Conservation (phyloP, 2,797 vertebrate genomes). For the Lagocephalus sceleratus region DNA sequence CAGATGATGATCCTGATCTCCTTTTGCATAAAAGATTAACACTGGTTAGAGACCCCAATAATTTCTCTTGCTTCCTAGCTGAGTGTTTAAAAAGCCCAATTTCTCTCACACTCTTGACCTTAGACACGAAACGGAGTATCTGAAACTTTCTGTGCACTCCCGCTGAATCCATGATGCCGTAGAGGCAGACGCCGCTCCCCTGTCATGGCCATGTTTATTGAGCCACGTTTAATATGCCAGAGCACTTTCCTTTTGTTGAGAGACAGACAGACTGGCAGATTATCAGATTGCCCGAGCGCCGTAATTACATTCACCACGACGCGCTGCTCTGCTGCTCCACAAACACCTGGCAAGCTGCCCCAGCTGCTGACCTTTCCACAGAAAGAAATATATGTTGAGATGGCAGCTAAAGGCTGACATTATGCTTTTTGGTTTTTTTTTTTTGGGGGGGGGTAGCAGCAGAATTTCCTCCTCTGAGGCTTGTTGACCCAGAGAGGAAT, state of each 20-base stretch:
- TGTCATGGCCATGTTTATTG: slow-evolving; percentile 34
- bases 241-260: slow-evolving; percentile 60
- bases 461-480: background rate
- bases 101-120: background rate
- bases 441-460: slow-evolving; percentile 6
- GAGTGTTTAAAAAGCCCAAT: too few relatives aligned
- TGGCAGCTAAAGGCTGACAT: slow-evolving; percentile 12
- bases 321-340: slow-evolving; percentile 55
- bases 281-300: slow-evolving; percentile 67
- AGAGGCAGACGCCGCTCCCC: slow-evolving; percentile 11
- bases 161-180: background rate
- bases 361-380: slow-evolving; percentile 60
- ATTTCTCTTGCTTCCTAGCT: too few relatives aligned
- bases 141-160: background rate
- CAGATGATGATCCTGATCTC: too few relatives aligned
- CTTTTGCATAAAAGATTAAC: background rate
- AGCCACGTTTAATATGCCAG: slow-evolving; percentile 62
- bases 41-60: background rate
- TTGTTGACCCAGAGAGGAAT: too few relatives aligned
- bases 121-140: background rate
- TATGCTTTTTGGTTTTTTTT: slow-evolving; percentile 14
- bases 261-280: slow-evolving; percentile 66
- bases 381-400: slow-evolving; percentile 31
- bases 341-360: slow-evolving; percentile 64
- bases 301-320: slow-evolving; percentile 69